Evolutionary conservation across 2,888 invertebrate genomes (phyloP).

Genomic region (Thera obeliscata): DNA sequence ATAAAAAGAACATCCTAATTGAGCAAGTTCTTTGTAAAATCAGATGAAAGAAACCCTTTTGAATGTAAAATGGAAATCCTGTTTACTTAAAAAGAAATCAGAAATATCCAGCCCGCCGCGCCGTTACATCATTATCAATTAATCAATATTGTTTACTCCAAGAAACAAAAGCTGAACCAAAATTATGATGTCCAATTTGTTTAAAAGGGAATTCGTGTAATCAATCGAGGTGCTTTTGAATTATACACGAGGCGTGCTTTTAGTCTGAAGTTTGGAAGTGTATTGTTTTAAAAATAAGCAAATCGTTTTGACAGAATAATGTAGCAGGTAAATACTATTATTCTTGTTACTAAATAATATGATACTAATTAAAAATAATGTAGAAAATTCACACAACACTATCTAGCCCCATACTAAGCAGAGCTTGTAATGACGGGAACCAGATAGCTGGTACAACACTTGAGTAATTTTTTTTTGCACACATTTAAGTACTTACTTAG

Average conservation of each 20-base stretch:
- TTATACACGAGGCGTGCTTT: constrained; percentile 40
- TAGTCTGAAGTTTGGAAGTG: background rate
- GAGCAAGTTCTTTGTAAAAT: background rate
- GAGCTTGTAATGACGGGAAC: too few species aligned
- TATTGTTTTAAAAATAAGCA: background rate
- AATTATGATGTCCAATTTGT: constrained; percentile 45
- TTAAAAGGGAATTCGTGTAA: constrained; percentile 53
- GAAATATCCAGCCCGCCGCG: background rate
- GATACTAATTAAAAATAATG: too few species aligned
- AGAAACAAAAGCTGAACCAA: constrained; percentile 37
- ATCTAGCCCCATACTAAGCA: too few species aligned
- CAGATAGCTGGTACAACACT: too few species aligned
- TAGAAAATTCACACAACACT: too few species aligned
- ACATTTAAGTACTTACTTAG: too few species aligned
- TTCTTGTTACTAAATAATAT: too few species aligned
- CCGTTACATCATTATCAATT: constrained; percentile 20
- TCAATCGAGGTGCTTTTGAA: constrained; percentile 41
- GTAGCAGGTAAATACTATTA: too few species aligned
- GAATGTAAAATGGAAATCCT: constrained; percentile 6
- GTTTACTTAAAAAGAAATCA: constrained; percentile 6
- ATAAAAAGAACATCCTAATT: constrained; percentile 1
- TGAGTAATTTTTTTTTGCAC: too few species aligned
- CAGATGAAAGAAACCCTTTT: background rate
- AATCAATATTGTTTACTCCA: constrained; percentile 25
- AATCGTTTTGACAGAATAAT: too few species aligned